Percentiles rank a stretch among this genome's conserved stretches.
Evolutionary conservation across 2,888 invertebrate genomes (phyloP).

Genomic region (Drosophila kanekoi): DNA sequence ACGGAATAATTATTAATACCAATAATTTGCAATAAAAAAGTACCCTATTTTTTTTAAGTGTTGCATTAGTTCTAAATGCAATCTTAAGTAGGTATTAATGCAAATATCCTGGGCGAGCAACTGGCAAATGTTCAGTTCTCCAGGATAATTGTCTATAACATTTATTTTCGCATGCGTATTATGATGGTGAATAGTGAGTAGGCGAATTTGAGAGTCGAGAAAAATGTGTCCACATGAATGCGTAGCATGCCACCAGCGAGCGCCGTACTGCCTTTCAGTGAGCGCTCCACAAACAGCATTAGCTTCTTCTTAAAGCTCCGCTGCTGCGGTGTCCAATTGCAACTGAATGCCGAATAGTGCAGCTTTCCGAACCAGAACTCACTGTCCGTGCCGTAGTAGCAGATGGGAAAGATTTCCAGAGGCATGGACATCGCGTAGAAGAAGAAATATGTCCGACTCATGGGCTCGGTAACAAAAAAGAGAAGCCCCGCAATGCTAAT

Average conservation of each 20-base stretch:
- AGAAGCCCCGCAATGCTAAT: conserved; percentile 56
- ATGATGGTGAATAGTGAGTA: conserved; percentile 75
- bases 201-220: conserved; percentile 59
- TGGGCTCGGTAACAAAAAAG: conserved; percentile 57
- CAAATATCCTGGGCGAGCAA: too few species aligned
- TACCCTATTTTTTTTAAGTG: too few species aligned
- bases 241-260: conserved; percentile 73
- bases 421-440: conserved; percentile 56
- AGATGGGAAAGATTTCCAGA: conserved; percentile 70
- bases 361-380: conserved; percentile 59
- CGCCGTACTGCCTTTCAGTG: conserved; percentile 51
- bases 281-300: conserved; percentile 70
- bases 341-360: conserved; percentile 67
- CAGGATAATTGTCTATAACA: not conserved
- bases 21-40: too few species aligned
- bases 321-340: conserved; percentile 69
- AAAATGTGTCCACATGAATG: conserved; percentile 70
- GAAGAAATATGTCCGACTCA: conserved; percentile 59
- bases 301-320: conserved; percentile 63
- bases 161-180: conserved; percentile 54
- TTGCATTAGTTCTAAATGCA: too few species aligned
- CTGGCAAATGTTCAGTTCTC: too few species aligned
- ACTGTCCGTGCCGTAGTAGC: conserved; percentile 71
- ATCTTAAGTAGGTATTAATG: too few species aligned
- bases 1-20: too few species aligned